Conservation (phyloP, 1,140 invertebrate genomes). For the Diabrotica undecimpunctata region DNA sequence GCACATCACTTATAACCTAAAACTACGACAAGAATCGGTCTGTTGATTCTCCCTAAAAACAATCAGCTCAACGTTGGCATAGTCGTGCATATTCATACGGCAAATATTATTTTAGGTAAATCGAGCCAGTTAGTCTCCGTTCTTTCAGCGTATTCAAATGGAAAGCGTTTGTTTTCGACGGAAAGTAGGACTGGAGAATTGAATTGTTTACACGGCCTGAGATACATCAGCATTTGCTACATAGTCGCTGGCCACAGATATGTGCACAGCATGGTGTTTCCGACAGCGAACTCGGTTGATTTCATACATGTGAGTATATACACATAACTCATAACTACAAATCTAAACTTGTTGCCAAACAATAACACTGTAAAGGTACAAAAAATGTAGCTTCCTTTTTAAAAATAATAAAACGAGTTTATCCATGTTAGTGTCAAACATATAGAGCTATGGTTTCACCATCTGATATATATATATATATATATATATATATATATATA, state of each 20-base stretch:
- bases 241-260: conserved; percentile 36
- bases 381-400: neutral
- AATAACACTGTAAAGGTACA: neutral
- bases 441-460: neutral
- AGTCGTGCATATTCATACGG: conserved; percentile 8
- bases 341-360: neutral
- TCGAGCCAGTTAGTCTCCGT: neutral
- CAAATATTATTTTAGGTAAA: conserved; percentile 20
- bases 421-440: neutral
- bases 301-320: conserved; percentile 34
- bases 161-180: conserved; percentile 26
- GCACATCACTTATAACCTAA: too few species aligned
- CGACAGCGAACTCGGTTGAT: conserved; percentile 35
- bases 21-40: too few species aligned
- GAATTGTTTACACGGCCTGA: conserved; percentile 35
- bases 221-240: conserved; percentile 36
- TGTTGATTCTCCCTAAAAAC: too few species aligned
- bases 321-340: neutral
- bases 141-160: conserved; percentile 23
- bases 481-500: too few species aligned
- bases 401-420: neutral
- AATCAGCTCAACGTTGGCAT: too few species aligned
- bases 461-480: too few species aligned
- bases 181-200: conserved; percentile 22
- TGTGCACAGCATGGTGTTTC: conserved; percentile 35